Conservation (phyloP, 2,888 invertebrate species). For the Cosmorhoe ocellata region DNA sequence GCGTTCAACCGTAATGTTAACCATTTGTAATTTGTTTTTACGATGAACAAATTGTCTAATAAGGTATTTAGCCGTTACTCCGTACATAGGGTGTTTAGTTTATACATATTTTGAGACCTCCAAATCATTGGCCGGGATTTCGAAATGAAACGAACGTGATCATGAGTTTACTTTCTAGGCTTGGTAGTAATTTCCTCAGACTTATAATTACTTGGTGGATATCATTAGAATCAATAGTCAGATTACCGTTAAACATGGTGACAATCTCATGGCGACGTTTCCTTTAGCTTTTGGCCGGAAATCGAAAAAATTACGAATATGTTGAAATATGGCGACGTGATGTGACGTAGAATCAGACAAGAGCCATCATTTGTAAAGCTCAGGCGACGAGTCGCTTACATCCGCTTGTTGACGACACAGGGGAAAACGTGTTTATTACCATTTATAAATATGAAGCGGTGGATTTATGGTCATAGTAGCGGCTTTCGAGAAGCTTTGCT, state of each 20-base stretch:
- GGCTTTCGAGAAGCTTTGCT: conserved; percentile 16
- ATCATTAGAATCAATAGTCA: too few relatives aligned
- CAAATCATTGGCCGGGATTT: too few relatives aligned
- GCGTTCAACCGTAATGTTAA: conserved; percentile 21
- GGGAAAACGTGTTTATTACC: conserved; percentile 34
- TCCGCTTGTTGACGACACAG: conserved; percentile 41
- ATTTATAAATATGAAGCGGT: conserved; percentile 29
- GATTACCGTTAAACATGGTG: too few relatives aligned
- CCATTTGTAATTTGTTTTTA: conserved; percentile 17
- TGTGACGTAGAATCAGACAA: conserved; percentile 23
- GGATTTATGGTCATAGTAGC: conserved; percentile 19
- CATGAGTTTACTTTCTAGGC: too few relatives aligned
- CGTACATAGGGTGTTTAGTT: too few relatives aligned
- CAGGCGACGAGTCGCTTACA: conserved; percentile 38
- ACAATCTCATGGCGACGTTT: too few relatives aligned
- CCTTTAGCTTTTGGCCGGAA: too few relatives aligned
- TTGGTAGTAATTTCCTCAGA: too few relatives aligned
- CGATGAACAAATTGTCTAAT: conserved; percentile 26
- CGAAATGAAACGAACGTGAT: too few relatives aligned
- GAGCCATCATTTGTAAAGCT: conserved; percentile 52
- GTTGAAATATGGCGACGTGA: conserved; percentile 16
- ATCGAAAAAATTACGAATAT: conserved; percentile 1
- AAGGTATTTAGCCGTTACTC: background rate
- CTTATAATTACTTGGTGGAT: too few relatives aligned
- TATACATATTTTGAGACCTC: too few relatives aligned